Percentiles rank a stretch among this genome's conserved stretches.
phyloP scores from a whole-genome alignment of 1,140 invertebrate species.

The Zaprionus kolodkinae region DNA sequence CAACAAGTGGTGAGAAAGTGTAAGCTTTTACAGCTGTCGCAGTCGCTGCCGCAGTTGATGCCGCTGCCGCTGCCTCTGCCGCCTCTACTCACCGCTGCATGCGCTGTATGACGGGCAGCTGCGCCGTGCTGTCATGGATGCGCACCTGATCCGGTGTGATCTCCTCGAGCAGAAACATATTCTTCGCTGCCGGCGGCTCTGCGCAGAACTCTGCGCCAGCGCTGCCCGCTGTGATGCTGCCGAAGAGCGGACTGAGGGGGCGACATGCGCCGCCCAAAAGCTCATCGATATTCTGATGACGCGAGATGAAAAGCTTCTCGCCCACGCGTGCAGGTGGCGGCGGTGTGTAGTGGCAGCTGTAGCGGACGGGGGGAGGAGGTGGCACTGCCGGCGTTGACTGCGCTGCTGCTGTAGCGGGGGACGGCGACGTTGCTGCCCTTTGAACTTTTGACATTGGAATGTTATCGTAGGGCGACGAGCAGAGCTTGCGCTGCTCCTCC shows the following conservation, averaged over 20 bases:
- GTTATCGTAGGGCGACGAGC: constrained; percentile 90
- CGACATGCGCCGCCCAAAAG: constrained; percentile 88
- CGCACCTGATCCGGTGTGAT: constrained; percentile 88
- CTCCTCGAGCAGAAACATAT: constrained; percentile 78
- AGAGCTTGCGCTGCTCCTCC: constrained; percentile 75
- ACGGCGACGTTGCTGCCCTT: constrained; percentile 38
- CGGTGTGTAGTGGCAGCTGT: background rate
- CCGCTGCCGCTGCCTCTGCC: background rate
- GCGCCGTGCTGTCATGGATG: constrained; percentile 90
- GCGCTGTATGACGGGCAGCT: constrained; percentile 88
- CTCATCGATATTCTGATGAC: constrained; percentile 93
- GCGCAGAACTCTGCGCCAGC: constrained; percentile 15
- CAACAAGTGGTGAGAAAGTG: constrained; percentile 50
- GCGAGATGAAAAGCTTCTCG: constrained; percentile 89
- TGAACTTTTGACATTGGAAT: constrained; percentile 84
- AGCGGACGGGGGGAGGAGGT: constrained; percentile 16
- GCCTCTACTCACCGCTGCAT: constrained; percentile 74
- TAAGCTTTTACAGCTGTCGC: no score
- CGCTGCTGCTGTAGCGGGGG: constrained; percentile 21
- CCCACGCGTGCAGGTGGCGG: constrained; percentile 58
- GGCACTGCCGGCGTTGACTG: constrained; percentile 19
- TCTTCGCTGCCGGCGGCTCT: constrained; percentile 58
- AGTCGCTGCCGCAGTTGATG: no score
- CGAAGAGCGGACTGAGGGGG: constrained; percentile 87
- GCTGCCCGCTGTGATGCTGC: constrained; percentile 31